Evolutionary conservation across 2,888 invertebrate genomes (phyloP).

Genomic region (Amiota communis): DNA sequence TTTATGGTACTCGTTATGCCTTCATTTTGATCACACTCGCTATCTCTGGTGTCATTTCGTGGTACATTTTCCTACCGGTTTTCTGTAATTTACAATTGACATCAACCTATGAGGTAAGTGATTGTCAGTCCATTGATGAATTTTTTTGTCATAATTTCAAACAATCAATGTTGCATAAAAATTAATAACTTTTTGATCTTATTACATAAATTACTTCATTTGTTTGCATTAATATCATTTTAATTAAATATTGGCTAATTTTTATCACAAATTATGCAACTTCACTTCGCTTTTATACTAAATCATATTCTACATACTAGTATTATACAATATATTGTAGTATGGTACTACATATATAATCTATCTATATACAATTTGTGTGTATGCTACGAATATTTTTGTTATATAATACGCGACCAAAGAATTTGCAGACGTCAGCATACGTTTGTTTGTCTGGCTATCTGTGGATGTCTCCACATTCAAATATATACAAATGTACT

Average conservation of each 20-base stretch:
- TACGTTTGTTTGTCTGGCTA: too few species aligned
- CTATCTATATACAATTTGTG: background rate
- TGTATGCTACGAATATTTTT: background rate
- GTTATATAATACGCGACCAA: background rate
- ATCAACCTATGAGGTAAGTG: conserved; percentile 82
- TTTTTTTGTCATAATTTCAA: too few species aligned
- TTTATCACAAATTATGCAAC: too few species aligned
- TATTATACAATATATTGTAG: too few species aligned
- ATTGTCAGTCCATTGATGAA: background rate
- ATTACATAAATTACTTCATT: conserved; percentile 2
- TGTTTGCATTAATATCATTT: background rate
- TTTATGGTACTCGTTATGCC: conserved; percentile 84
- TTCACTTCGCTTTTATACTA: too few species aligned
- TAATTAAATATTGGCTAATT: too few species aligned
- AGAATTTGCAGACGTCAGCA: too few species aligned
- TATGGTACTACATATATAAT: too few species aligned
- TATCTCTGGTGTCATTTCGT: conserved; percentile 75
- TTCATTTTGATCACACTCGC: conserved; percentile 74
- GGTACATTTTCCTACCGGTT: conserved; percentile 80
- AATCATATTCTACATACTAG: too few species aligned
- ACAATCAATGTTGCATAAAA: conserved; percentile 10
- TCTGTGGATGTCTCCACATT: too few species aligned
- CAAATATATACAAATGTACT: too few species aligned
- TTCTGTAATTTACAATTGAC: conserved; percentile 81
- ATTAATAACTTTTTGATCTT: background rate